Evolutionary conservation across 92 coral and sea anemone genomes (phyloP), one percentile per base, ranked within the genome.

Genomic region (Micromussa lordhowensis): DNA sequence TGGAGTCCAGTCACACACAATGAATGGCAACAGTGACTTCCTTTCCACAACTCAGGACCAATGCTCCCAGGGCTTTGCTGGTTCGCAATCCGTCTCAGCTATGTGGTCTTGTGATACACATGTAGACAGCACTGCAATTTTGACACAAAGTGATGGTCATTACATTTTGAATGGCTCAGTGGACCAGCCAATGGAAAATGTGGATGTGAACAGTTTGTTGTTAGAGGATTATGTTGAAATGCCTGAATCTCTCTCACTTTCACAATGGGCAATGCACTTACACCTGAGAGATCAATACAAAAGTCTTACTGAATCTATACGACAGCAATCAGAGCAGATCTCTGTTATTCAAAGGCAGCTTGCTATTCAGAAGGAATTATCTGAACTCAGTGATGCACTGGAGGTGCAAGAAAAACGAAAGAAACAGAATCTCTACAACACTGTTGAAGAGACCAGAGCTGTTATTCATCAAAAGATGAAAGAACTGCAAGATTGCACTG

Each of bases 261-360:
- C 90, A 31, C 90, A 87, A 55, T 79, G 85, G 90, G 79, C 80
- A 5, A 79, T 87, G 10, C 90, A 87, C 54, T 68, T 87, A 48
- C 90, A 80, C n/a, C 90, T 87, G 21, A 64, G 90, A 80, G 90
- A 87, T 8, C 85, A 87, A 68, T 87, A 87, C 61, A 87, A 53
- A 80, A 68, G 82, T 40, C 71, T 87, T 17, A 87, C 89, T 17
- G 89, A 86, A 36, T 77, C 89, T 30, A 86, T 86, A 11, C 66
- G 89, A 68, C 89, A 86, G 75, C 89, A 86, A 22, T 86, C 89
- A 26, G 89, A 86, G 53, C 89, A 86, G 24, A 79, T 86, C 13
- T 29, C 89, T 17, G 31, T 48, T 32, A 77, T 86, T 63, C 89
- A 79, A 53, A 86, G 58, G 68, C 89, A 86, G 83, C 89, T 86